Evolutionary conservation across 2,888 invertebrate species (phyloP).

Genomic region (Steinernema scapterisci): DNA sequence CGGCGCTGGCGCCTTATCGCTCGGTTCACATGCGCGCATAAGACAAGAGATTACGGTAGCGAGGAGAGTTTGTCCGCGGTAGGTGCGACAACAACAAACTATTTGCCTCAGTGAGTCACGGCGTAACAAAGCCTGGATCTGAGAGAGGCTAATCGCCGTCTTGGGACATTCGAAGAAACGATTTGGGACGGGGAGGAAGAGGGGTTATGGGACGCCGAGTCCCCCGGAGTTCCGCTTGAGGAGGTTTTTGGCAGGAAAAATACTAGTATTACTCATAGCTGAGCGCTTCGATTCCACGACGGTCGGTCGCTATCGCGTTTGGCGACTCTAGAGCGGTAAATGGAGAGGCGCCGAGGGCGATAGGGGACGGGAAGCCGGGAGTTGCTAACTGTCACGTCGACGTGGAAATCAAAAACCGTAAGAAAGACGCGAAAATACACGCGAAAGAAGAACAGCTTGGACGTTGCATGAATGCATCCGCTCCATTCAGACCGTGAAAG

Average conservation of each 20-base stretch:
- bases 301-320: background rate
- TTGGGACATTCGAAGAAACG: constrained; percentile 17
- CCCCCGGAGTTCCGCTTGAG: background rate
- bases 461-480: no score
- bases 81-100: background rate
- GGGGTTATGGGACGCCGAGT: background rate
- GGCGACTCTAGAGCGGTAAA: background rate
- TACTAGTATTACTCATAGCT: constrained; percentile 25
- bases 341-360: background rate
- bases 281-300: background rate
- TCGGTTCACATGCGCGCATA: background rate
- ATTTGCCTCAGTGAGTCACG: background rate
- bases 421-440: no score
- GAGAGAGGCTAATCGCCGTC: background rate
- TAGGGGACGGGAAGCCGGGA: background rate
- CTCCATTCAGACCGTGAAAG: no score
- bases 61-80: background rate
- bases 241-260: background rate
- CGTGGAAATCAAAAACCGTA: no score
- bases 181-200: background rate
- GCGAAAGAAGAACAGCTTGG: no score
- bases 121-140: background rate
- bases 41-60: background rate
- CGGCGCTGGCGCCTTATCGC: background rate
- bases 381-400: background rate